Evolutionary conservation across 2,888 invertebrate species (phyloP).

Genomic region (Drosophila limbata): DNA sequence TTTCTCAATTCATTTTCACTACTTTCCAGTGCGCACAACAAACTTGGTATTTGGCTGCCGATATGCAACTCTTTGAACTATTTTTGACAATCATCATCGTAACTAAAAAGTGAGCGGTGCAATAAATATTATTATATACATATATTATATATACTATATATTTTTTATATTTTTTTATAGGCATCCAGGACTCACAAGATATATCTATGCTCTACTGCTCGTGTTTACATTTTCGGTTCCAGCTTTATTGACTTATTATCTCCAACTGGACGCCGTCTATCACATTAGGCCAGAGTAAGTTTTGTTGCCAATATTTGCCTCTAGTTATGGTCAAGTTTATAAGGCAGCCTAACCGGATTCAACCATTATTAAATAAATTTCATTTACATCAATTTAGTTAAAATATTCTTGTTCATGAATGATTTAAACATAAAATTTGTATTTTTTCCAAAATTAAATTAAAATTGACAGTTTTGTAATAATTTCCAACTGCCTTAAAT

Average conservation of each 20-base stretch:
- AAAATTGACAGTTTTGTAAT: too few species aligned
- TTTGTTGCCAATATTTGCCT: not conserved
- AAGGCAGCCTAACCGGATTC: too few species aligned
- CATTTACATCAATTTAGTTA: too few species aligned
- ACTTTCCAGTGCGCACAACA: constrained; percentile 80
- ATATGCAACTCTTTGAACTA: constrained; percentile 82
- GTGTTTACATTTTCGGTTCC: constrained; percentile 55
- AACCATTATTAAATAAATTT: too few species aligned
- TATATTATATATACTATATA: too few species aligned
- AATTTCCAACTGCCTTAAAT: too few species aligned
- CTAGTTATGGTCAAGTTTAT: too few species aligned
- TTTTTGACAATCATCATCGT: constrained; percentile 71
- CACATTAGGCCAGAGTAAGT: constrained; percentile 82
- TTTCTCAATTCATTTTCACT: not conserved
- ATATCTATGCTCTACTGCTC: constrained; percentile 44
- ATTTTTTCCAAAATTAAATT: too few species aligned
- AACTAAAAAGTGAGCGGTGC: constrained; percentile 68
- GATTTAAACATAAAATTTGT: too few species aligned
- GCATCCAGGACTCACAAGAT: constrained; percentile 53
- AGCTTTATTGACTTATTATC: constrained; percentile 69
- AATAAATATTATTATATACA: not conserved
- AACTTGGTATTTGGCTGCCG: constrained; percentile 83
- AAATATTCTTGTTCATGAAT: too few species aligned
- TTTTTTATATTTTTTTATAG: constrained; percentile 38
- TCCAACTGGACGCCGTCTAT: constrained; percentile 73